Base-by-base conservation (phyloP, 1,140 invertebrate species). In the Zelostemma sp. region DNA sequence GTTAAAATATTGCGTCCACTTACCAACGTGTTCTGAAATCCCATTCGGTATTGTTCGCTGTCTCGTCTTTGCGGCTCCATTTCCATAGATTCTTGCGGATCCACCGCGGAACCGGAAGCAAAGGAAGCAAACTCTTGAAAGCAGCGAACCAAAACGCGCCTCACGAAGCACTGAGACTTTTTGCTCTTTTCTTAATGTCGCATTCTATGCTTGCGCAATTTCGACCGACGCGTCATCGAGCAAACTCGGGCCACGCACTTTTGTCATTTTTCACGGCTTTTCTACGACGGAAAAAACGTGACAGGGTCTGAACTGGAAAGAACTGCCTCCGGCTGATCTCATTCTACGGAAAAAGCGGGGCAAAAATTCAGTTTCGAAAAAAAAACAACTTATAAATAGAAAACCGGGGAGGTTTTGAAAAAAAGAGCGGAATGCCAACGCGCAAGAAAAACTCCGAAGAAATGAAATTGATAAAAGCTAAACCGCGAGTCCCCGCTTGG, bases 21-120 rank as follows among this genome's bases (percentile, higher is more conserved):
- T 81, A 93, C 92, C 90, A 93, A 88, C 45, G 92, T 93, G 76
- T 93, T 92, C 74, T 92, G 91, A 75, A 93, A 93, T 28, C 92
- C 92, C 66, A 93, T 80, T 46, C 91, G 91, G 48, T 88, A 87
- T 50, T 90, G 89, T 63, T 90, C 86, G 64, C 88, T 86, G n/a
- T 73, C 75, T 3, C 55, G 28, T 9, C 51, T 57, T 41, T 58
- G 57, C 19, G 75, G 50, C 12, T 77, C 64, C 80, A 82, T 82
- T 46, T 74, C 74, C 28, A 43, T 12, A 31, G 12, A 47, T 57
- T 68, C 43, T 48, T 50, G 9, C 45, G 40, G 12, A 17, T 18
- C 25, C 15, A 1, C 11, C 14, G 54, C 25, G 18, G 43, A 55
- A 31, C 35, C 54, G 61, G 48, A 63, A 55, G 16, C 57, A 11